Percentiles rank a stretch among this genome's conserved stretches.
Conservation (phyloP, 2,113 vertebrate genomes). For the Clarias magur region DNA sequence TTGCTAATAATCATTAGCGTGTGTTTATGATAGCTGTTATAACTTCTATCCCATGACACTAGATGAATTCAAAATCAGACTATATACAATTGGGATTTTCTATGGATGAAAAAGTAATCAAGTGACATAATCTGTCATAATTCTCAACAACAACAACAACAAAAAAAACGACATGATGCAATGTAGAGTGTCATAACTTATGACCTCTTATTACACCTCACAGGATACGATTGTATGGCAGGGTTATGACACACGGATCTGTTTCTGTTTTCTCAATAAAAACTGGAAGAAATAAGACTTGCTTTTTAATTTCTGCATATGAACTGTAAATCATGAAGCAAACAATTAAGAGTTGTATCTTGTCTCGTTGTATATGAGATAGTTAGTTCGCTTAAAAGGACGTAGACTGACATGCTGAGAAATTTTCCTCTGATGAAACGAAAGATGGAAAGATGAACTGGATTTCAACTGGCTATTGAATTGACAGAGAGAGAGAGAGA, state of each 20-base stretch:
- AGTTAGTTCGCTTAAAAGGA: neutral
- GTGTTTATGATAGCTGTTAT: neutral
- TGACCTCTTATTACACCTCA: neutral
- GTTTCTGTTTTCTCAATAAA: neutral
- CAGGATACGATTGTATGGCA: neutral
- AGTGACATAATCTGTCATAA: neutral
- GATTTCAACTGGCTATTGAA: neutral
- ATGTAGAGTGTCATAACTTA: neutral
- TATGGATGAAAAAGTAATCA: neutral
- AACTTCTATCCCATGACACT: neutral
- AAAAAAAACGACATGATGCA: no score
- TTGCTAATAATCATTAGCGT: neutral
- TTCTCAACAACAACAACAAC: no score
- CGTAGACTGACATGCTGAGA: neutral
- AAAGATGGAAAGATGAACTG: neutral
- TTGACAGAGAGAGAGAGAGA: neutral
- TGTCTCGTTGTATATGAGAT: neutral
- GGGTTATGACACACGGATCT: neutral
- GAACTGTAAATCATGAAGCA: neutral
- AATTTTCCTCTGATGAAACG: neutral
- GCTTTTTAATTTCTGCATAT: neutral
- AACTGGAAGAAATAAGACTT: neutral
- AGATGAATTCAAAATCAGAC: neutral
- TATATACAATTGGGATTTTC: neutral
- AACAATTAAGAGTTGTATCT: neutral